phyloP scores from a whole-genome alignment of 2,113 vertebrate species.

The Perca flavescens region DNA sequence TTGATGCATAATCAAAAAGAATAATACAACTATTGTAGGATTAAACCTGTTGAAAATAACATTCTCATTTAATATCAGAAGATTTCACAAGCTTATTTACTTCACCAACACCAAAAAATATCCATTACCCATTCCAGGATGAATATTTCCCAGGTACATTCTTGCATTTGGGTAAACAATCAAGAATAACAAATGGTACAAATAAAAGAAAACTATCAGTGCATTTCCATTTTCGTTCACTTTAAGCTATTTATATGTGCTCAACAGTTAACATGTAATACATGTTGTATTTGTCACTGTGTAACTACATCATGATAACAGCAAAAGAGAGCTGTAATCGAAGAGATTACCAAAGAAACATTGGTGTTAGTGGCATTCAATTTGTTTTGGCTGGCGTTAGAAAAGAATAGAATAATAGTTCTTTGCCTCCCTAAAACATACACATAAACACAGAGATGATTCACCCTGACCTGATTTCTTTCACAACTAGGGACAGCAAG shows the following conservation, averaged over 20 bases:
- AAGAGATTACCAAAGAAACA: background rate
- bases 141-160: background rate
- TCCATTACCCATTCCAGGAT: background rate
- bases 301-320: background rate
- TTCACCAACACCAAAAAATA: background rate
- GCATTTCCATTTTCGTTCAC: background rate
- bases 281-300: background rate
- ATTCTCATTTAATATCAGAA: background rate
- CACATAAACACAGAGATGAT: constrained; percentile 13
- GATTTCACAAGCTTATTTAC: background rate
- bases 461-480: constrained; percentile 49
- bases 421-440: background rate
- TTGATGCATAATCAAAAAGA: no score
- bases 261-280: background rate
- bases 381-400: background rate
- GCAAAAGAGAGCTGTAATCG: background rate
- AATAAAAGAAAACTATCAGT: background rate
- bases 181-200: background rate
- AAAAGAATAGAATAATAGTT: background rate
- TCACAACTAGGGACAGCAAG: background rate
- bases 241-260: background rate
- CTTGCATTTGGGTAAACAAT: background rate
- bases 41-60: background rate
- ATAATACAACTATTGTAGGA: no score
- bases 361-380: background rate